phyloP scores from a whole-genome alignment of 1,140 invertebrate species.

The Saccostrea glomerata region DNA sequence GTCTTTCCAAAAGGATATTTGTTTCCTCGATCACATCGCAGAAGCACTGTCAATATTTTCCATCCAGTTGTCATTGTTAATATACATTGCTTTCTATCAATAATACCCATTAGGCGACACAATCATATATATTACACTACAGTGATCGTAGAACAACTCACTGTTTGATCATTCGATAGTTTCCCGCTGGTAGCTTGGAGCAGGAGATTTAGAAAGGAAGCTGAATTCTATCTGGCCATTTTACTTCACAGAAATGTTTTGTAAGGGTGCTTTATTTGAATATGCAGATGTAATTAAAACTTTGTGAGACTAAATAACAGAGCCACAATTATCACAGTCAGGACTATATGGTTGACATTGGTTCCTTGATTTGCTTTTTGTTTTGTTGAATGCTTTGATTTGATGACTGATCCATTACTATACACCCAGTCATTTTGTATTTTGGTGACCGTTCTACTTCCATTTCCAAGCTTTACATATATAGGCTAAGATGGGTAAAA shows the following conservation, averaged over 20 bases:
- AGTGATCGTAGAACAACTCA: constrained; percentile 1
- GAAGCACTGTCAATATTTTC: background rate
- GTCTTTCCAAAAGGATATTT: background rate
- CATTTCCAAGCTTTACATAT: no score
- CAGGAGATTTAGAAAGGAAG: background rate
- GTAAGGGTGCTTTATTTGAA: background rate
- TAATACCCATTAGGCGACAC: constrained; percentile 11
- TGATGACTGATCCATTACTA: no score
- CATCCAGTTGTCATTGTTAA: constrained; percentile 5
- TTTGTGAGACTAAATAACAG: no score
- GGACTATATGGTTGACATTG: no score
- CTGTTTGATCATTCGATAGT: background rate
- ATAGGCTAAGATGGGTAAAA: no score
- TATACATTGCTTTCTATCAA: constrained; percentile 29
- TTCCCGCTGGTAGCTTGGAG: background rate
- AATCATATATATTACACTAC: constrained; percentile 21
- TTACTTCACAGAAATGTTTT: background rate
- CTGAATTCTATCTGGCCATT: background rate
- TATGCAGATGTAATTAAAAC: background rate
- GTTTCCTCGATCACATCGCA: background rate
- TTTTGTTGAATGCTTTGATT: no score
- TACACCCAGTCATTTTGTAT: no score
- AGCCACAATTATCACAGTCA: no score
- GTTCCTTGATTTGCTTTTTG: no score
- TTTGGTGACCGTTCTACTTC: no score